A percentile compares a stretch with the other conserved stretches of the same genome.
These are phyloP conservation scores for Candoia aspera DNA, from an alignment of 2,113 vertebrate species.

Conservation along the genomic window DNA sequence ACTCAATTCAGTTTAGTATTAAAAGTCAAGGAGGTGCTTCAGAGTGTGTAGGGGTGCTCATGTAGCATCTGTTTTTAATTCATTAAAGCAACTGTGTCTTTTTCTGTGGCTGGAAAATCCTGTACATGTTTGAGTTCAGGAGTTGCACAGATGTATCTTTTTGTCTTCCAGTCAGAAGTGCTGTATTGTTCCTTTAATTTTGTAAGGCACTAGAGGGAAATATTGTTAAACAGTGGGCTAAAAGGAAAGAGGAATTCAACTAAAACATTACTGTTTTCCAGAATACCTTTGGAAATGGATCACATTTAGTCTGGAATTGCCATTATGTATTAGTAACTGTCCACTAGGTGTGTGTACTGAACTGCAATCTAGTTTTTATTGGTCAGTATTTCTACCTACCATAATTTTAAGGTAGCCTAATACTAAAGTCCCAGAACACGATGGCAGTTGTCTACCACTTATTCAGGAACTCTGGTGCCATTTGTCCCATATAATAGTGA, in stretches of 20 bases:
- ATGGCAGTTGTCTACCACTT: neutral
- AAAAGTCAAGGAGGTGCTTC: neutral
- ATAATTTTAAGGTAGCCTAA: neutral
- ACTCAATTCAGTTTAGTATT: neutral
- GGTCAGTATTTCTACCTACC: neutral
- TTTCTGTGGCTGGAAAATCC: neutral
- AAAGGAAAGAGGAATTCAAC: neutral
- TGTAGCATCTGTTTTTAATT: neutral
- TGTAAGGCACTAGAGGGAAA: neutral
- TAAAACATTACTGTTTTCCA: neutral
- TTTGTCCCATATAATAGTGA: neutral
- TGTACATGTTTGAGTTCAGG: neutral
- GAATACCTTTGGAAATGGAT: neutral
- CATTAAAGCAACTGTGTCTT: neutral
- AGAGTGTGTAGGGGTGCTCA: neutral
- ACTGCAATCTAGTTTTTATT: conserved; percentile 18
- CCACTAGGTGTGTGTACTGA: conserved; percentile 1
- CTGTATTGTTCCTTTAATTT: neutral
- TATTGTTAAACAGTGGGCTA: neutral
- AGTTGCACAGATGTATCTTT: neutral
- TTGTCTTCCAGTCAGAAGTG: neutral
- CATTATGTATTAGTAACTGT: neutral
- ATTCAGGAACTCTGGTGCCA: neutral
- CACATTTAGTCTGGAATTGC: neutral
- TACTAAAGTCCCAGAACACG: neutral